A percentile compares a stretch with the other conserved stretches of the same genome.
phyloP scores from a whole-genome alignment of 2,797 vertebrate species.

The Otolemur crassicaudatus region DNA sequence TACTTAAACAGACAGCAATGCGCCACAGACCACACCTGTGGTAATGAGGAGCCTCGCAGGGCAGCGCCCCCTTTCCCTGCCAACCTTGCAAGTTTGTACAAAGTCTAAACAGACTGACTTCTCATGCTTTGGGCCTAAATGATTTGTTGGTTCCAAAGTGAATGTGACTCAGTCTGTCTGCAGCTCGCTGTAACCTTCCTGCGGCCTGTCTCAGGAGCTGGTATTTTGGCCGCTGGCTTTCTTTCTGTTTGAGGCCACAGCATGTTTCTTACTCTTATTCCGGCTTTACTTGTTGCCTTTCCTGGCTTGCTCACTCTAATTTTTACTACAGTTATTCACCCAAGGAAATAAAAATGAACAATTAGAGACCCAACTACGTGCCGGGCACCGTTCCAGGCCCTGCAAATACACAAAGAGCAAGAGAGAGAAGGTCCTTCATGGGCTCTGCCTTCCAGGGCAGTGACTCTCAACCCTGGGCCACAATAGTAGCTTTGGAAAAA shows the following conservation, averaged over 20 bases:
- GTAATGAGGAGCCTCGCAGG: not conserved
- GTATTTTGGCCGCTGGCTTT: not conserved
- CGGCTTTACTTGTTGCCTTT: slow-evolving; percentile 8
- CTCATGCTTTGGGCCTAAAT: slow-evolving; percentile 34
- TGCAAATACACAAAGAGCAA: not conserved
- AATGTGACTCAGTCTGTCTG: slow-evolving; percentile 42
- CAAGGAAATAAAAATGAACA: not conserved
- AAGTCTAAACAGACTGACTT: slow-evolving; percentile 50
- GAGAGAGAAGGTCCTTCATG: not conserved
- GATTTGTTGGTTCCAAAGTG: slow-evolving; percentile 64
- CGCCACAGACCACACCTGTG: slow-evolving; percentile 73
- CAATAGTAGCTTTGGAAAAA: not conserved
- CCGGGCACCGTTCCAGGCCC: not conserved
- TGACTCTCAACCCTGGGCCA: not conserved
- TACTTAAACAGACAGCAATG: slow-evolving; percentile 71
- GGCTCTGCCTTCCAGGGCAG: slow-evolving; percentile 40
- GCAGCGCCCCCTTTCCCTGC: slow-evolving; percentile 40
- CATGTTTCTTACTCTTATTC: not conserved
- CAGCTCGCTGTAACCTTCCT: not conserved
- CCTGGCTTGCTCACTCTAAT: not conserved
- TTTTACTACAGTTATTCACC: not conserved
- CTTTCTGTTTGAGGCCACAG: slow-evolving; percentile 39
- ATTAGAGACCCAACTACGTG: not conserved
- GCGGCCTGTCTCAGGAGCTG: not conserved
- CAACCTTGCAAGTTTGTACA: slow-evolving; percentile 75